Conservation (phyloP, 2,797 vertebrate species). For the Cercopithecus petaurista region DNA sequence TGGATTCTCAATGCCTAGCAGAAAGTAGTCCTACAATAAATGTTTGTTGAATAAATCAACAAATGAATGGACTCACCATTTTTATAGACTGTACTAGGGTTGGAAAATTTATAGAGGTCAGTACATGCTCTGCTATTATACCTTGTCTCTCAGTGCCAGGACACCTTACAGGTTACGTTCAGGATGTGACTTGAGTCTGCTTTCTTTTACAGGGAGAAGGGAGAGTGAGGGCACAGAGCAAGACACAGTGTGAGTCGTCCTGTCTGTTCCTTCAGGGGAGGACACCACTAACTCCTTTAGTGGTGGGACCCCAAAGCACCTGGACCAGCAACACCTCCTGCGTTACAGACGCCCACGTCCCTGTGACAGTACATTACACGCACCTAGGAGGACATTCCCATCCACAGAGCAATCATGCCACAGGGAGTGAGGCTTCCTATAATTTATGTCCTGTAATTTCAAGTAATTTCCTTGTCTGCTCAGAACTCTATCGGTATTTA, state of each 20-base stretch:
- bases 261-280: not conserved
- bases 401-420: accelerated
- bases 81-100: not conserved
- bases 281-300: not conserved
- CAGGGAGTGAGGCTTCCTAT: not conserved
- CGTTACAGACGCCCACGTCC: accelerated
- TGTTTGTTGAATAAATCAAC: not conserved
- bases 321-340: not conserved
- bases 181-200: not conserved
- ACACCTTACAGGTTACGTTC: not conserved
- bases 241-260: not conserved
- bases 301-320: not conserved
- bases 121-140: not conserved
- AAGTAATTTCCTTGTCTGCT: conserved; percentile 29
- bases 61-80: not conserved
- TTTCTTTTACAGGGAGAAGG: not conserved
- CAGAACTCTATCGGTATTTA: conserved; percentile 49
- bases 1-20: not conserved
- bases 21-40: not conserved
- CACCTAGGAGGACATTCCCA: accelerated
- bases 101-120: not conserved
- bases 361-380: accelerated
- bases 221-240: not conserved
- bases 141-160: not conserved
- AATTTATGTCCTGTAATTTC: conserved; percentile 40